These are phyloP conservation scores for Octopus bimaculoides DNA, from an alignment of 1,140 invertebrate species.

Conservation along the genomic window DNA sequence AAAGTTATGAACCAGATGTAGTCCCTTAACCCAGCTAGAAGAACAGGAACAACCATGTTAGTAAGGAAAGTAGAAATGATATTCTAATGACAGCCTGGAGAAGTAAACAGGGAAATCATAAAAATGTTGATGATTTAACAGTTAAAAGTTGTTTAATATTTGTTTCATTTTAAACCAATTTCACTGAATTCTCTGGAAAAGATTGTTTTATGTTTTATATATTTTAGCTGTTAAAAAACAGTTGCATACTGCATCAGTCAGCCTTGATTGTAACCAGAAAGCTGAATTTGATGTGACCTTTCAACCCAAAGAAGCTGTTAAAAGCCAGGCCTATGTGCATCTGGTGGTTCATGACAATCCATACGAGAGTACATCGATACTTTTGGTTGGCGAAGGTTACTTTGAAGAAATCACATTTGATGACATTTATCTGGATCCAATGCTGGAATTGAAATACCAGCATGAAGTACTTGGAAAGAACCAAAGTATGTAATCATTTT, in stretches of 20 bases:
- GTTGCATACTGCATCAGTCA: constrained; percentile 52
- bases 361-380: constrained; percentile 56
- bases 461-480: constrained; percentile 41
- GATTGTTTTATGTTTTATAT: not conserved
- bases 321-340: constrained; percentile 50
- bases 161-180: too few relatives aligned
- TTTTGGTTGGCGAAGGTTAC: constrained; percentile 57
- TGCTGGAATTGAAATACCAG: constrained; percentile 18
- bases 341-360: constrained; percentile 55
- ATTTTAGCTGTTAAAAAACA: constrained; percentile 35
- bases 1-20: too few relatives aligned
- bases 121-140: too few relatives aligned
- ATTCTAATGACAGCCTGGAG: too few relatives aligned
- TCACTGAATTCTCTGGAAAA: too few relatives aligned
- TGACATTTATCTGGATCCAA: constrained; percentile 39
- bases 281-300: constrained; percentile 50
- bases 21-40: too few relatives aligned
- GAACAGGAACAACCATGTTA: too few relatives aligned
- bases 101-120: too few relatives aligned
- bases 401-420: constrained; percentile 56
- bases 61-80: too few relatives aligned
- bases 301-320: constrained; percentile 39
- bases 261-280: constrained; percentile 46
- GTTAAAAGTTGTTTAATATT: too few relatives aligned
- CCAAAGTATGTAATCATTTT: constrained; percentile 51